phyloP scores from a whole-genome alignment of 2,888 invertebrate species.

The Priocnemis perturbator region DNA sequence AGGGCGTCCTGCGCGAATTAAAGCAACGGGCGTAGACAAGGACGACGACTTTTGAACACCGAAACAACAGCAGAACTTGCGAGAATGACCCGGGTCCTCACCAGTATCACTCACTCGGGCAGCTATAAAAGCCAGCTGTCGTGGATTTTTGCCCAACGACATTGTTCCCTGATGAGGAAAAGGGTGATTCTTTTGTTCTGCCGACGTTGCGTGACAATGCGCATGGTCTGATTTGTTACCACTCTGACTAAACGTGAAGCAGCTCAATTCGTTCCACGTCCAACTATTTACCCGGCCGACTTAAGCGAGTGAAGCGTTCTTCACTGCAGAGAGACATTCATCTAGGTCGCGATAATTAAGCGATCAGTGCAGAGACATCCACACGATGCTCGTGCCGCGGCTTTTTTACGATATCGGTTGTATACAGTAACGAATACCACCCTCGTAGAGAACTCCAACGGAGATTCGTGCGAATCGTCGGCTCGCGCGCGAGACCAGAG shows the following conservation, averaged over 20 bases:
- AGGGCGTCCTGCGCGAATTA: slow-evolving; percentile 43
- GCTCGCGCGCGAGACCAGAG: too few species aligned
- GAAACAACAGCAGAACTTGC: too few species aligned
- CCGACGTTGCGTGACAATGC: too few species aligned
- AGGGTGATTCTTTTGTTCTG: too few species aligned
- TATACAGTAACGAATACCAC: slow-evolving; percentile 18
- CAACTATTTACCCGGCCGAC: slow-evolving; percentile 1
- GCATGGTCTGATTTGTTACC: too few species aligned
- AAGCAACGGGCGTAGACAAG: slow-evolving; percentile 24
- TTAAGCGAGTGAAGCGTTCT: neutral
- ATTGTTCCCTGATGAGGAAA: too few species aligned
- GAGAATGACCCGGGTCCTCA: too few species aligned
- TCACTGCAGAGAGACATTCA: neutral
- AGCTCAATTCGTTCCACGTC: neutral
- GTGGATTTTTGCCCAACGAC: too few species aligned
- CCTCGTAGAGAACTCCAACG: slow-evolving; percentile 25
- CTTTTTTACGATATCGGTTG: slow-evolving; percentile 15
- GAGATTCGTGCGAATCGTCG: slow-evolving; percentile 21
- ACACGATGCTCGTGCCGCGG: slow-evolving; percentile 7
- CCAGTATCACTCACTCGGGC: too few species aligned
- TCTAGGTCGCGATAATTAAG: slow-evolving; percentile 4
- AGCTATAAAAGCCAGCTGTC: too few species aligned
- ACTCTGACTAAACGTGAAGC: neutral
- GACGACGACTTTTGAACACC: slow-evolving; percentile 16
- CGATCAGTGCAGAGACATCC: slow-evolving; percentile 5